phyloP scores from a whole-genome alignment of 2,797 vertebrate species.

The Dromococcyx pavoninus region DNA sequence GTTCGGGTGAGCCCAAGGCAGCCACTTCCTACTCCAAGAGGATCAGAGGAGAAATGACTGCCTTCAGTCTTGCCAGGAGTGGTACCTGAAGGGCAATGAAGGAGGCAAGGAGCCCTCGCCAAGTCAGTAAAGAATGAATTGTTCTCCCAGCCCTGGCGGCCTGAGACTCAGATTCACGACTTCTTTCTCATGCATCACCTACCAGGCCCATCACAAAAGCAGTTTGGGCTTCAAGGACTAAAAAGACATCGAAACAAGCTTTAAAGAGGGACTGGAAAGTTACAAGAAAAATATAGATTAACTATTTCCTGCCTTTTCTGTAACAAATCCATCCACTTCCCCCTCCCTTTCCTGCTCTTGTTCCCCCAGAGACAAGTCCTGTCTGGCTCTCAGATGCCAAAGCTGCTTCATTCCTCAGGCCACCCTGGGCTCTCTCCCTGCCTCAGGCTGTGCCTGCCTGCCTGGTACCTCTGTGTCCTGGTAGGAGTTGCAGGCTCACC shows the following conservation, averaged over 20 bases:
- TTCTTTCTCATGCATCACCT: conserved; percentile 11
- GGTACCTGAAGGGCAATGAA: not conserved
- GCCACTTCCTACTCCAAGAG: not conserved
- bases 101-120: not conserved
- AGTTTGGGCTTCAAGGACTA: conserved; percentile 33
- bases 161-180: not conserved
- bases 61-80: not conserved
- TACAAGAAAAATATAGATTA: not conserved
- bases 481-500: not conserved
- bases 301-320: not conserved
- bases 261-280: not conserved
- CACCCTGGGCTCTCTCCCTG: not conserved
- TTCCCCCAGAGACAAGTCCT: not conserved
- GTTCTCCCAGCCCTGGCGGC: not conserved
- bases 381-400: not conserved
- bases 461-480: not conserved
- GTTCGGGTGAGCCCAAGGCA: not conserved
- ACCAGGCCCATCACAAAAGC: not conserved
- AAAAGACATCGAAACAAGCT: not conserved
- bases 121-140: not conserved
- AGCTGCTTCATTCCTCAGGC: not conserved
- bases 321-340: not conserved
- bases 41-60: not conserved
- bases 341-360: not conserved
- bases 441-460: not conserved